These are phyloP conservation scores for Amitus sp. DNA, from an alignment of 2,888 invertebrate genomes.

Conservation along the genomic window DNA sequence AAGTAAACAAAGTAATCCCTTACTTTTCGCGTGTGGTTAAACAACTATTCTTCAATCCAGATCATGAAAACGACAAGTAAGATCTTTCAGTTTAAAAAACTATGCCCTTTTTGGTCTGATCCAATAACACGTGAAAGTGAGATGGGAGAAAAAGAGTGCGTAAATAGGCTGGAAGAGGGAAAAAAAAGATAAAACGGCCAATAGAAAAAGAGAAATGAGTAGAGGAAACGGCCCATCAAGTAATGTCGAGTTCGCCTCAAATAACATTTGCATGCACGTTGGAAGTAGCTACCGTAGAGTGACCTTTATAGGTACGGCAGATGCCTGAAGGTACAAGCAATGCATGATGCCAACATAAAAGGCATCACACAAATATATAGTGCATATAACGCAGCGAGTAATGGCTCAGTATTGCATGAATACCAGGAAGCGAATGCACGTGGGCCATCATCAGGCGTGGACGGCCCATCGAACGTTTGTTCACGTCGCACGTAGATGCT, in stretches of 20 bases:
- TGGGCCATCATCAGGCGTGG: conserved; percentile 10
- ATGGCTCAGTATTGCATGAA: conserved; percentile 9
- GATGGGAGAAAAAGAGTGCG: too few species aligned
- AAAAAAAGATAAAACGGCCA: too few species aligned
- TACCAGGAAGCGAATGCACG: conserved; percentile 4
- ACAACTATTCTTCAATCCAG: too few species aligned
- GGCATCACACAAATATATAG: conserved; percentile 1
- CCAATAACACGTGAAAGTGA: too few species aligned
- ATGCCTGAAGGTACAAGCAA: conserved; percentile 7
- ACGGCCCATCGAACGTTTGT: conserved; percentile 9
- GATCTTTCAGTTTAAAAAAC: too few species aligned
- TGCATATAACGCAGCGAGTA: conserved; percentile 7
- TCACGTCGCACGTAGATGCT: conserved; percentile 7
- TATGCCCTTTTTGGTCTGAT: too few species aligned
- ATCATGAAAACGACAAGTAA: too few species aligned
- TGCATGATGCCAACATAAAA: conserved; percentile 4
- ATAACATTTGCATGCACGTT: background rate
- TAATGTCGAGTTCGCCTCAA: background rate
- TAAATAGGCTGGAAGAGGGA: too few species aligned
- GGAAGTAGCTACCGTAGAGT: background rate
- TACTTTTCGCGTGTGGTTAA: too few species aligned
- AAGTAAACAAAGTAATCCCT: too few species aligned
- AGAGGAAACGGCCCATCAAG: too few species aligned
- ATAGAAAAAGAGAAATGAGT: too few species aligned
- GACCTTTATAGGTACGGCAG: conserved; percentile 4